Percentiles rank a stretch among this genome's conserved stretches.
Evolutionary conservation across 2,797 vertebrate genomes (phyloP).

Genomic region (Pteronotus mesoamericanus): DNA sequence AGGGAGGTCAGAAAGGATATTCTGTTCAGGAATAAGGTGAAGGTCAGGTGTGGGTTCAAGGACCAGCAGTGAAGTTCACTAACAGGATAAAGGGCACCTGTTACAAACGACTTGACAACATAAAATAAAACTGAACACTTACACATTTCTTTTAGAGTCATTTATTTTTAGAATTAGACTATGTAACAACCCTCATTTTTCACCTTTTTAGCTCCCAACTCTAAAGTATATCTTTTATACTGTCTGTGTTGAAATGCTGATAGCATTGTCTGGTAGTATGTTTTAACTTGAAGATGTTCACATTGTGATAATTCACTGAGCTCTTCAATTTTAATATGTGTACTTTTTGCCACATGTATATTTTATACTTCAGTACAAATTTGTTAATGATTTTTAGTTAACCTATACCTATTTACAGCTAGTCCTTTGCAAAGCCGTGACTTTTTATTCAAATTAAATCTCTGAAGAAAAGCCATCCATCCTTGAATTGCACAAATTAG

Average conservation of each 20-base stretch:
- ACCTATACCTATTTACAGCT: not conserved
- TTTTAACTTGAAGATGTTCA: not conserved
- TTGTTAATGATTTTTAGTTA: not conserved
- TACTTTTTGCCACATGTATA: not conserved
- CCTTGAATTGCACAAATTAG: not conserved
- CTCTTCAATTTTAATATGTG: not conserved
- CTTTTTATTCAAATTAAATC: not conserved
- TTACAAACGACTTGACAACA: not conserved
- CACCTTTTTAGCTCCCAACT: not conserved
- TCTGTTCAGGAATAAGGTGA: not conserved
- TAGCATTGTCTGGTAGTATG: not conserved
- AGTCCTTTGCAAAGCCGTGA: not conserved
- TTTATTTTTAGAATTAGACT: not conserved
- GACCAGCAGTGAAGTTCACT: not conserved
- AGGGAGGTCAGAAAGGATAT: not conserved
- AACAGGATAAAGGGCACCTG: not conserved
- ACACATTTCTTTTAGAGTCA: not conserved
- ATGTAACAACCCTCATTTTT: not conserved
- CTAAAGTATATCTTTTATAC: not conserved
- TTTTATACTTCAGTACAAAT: not conserved
- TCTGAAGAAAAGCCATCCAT: not conserved
- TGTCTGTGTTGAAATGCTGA: not conserved
- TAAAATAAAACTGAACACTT: not conserved
- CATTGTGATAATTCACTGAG: not conserved
- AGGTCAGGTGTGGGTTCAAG: not conserved